phyloP scores from a whole-genome alignment of 1,140 invertebrate genomes.

The Panulirus ornatus region DNA sequence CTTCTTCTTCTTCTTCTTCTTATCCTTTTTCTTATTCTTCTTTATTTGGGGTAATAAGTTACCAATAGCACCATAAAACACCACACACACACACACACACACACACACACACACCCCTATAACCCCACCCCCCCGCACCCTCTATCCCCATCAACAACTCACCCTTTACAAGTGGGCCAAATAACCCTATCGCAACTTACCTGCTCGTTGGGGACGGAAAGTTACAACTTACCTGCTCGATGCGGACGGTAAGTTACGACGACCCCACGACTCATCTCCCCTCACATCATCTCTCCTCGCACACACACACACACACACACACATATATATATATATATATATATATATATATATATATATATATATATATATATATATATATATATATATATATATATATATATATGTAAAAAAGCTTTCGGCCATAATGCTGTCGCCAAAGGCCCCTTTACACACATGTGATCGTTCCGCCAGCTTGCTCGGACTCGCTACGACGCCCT shows the following conservation, averaged over 20 bases:
- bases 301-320: background rate
- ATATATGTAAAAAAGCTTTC: too few species aligned
- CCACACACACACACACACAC: too few species aligned
- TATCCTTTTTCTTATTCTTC: too few species aligned
- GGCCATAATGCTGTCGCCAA: too few species aligned
- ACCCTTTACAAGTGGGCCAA: slow-evolving; percentile 50
- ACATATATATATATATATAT: too few species aligned
- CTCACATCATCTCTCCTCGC: background rate
- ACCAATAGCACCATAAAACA: slow-evolving; percentile 49
- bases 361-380: too few species aligned
- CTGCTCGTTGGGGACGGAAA: slow-evolving; percentile 47
- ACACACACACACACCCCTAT: too few species aligned
- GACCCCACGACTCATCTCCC: slow-evolving; percentile 2
- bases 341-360: too few species aligned
- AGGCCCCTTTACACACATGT: background rate
- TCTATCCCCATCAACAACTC: slow-evolving; percentile 56
- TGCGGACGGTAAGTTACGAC: slow-evolving; percentile 45
- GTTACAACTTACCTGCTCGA: slow-evolving; percentile 44
- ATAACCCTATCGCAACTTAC: slow-evolving; percentile 33
- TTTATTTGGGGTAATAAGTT: slow-evolving; percentile 30
- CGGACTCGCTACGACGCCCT: background rate
- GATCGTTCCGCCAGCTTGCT: slow-evolving; percentile 19
- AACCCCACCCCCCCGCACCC: slow-evolving; percentile 27
- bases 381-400: too few species aligned
- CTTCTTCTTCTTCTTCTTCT: background rate